These are phyloP conservation scores for Anticlea derivata DNA, from an alignment of 2,888 invertebrate genomes.

Conservation along the genomic window DNA sequence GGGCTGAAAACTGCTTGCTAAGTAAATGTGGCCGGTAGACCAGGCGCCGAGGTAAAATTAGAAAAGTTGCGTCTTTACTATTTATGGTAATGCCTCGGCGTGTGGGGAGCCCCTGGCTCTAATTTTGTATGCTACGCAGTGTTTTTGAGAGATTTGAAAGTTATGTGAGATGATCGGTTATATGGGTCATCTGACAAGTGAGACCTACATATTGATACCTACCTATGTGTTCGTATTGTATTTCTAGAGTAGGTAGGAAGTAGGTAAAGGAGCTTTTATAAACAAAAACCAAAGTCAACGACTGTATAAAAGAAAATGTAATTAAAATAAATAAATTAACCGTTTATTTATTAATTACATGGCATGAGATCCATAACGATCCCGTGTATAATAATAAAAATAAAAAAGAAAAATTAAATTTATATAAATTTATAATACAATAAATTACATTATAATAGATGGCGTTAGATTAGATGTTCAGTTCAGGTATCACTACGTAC, in stretches of 20 bases:
- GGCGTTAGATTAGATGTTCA: slow-evolving; percentile 83
- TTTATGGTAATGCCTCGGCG: slow-evolving; percentile 75
- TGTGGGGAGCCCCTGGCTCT: slow-evolving; percentile 61
- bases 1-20: not conserved
- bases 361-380: slow-evolving; percentile 83
- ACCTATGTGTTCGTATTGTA: slow-evolving; percentile 42
- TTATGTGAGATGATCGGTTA: slow-evolving; percentile 30
- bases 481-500: slow-evolving; percentile 84
- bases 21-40: slow-evolving; percentile 19
- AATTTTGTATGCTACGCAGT: slow-evolving; percentile 43
- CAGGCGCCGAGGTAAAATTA: slow-evolving; percentile 64
- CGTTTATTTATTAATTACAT: slow-evolving; percentile 85
- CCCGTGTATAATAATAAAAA: slow-evolving; percentile 83
- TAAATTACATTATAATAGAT: slow-evolving; percentile 83
- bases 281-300: slow-evolving; percentile 73
- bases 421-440: slow-evolving; percentile 83
- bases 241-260: slow-evolving; percentile 36
- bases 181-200: slow-evolving; percentile 47
- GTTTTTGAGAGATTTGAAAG: slow-evolving; percentile 4
- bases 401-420: slow-evolving; percentile 80
- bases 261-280: slow-evolving; percentile 46
- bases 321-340: slow-evolving; percentile 85
- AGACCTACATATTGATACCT: slow-evolving; percentile 51
- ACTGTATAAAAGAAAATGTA: slow-evolving; percentile 82
- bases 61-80: slow-evolving; percentile 78